Evolutionary conservation across 2,797 vertebrate genomes (phyloP), one percentile per base, ranked within the genome.

Genomic region (Helicolenus hilgendorfi): DNA sequence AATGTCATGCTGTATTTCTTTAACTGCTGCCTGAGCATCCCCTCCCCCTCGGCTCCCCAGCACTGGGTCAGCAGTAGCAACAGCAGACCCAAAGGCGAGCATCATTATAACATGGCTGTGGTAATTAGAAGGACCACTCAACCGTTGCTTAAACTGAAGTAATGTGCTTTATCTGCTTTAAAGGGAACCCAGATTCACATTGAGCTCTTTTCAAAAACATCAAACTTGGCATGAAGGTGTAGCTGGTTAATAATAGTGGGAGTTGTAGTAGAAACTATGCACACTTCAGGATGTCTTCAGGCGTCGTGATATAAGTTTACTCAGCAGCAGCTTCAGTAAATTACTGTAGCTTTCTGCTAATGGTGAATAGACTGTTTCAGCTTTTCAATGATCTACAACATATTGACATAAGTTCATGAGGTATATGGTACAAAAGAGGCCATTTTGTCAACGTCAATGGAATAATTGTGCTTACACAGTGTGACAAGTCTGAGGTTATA

Each of bases 101-200:
- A 85, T 94, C 92, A 92, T 95, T 96, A 95, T 74, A 87, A 75
- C 91, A 93, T 75, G 65, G 83, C 81, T 83, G 81, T 89, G 85
- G 85, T 93, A 93, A 97, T 96, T 96, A 95, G 84, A 86, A 87
- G 64, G 91, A 91, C 85, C 91, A 95, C 87, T 95, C 88, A 95
- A 81, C 81, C 92, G 82, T 94, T 56, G 38, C 62, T 84, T 94
- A 89, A 94, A 96, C 59, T 81, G 64, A 84, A 93, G 85, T 83
- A 87, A 90, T 91, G 86, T 91, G 84, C 88, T 94, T 92, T 75
- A 85, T 92, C 85, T 83, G 70, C 88, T 85, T 63, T 83, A 90
- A 89, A 58, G 15, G 24, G 70, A 85, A 71, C 33, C 26, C 60
- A 83, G 38, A 60, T 77, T 91, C 72, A 83, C 41, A 67, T 41